Evolutionary conservation across 2,797 vertebrate genomes (phyloP).

Genomic region (Danio aesculapii): DNA sequence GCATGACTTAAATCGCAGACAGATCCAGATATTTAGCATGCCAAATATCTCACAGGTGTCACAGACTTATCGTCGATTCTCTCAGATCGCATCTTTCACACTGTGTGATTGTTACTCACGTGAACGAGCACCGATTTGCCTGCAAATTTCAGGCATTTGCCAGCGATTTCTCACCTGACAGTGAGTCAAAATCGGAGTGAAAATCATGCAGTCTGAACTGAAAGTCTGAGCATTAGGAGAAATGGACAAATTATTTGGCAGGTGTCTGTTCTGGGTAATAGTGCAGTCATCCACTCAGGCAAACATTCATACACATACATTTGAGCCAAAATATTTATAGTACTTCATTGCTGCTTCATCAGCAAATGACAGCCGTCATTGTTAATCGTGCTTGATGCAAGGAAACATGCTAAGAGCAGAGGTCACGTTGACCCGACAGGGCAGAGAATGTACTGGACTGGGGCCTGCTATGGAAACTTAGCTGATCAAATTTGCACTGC

Average conservation of each 20-base stretch:
- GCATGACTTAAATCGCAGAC: too few relatives aligned
- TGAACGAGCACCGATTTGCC: too few relatives aligned
- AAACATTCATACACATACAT: conserved; percentile 25
- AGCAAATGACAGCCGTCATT: not conserved
- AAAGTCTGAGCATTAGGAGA: not conserved
- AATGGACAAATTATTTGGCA: conserved; percentile 14
- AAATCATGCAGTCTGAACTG: too few relatives aligned
- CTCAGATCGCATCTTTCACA: too few relatives aligned
- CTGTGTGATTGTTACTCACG: too few relatives aligned
- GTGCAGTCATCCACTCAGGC: conserved; percentile 6
- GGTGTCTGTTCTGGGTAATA: not conserved
- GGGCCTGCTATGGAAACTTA: conserved; percentile 44
- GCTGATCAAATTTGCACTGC: conserved; percentile 32
- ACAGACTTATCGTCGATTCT: too few relatives aligned
- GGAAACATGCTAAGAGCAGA: conserved; percentile 15
- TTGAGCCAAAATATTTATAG: not conserved
- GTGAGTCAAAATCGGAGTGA: too few relatives aligned
- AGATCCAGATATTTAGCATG: too few relatives aligned
- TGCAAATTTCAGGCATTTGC: too few relatives aligned
- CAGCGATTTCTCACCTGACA: too few relatives aligned
- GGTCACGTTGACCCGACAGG: conserved; percentile 9
- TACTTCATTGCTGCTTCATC: not conserved
- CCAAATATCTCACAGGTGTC: too few relatives aligned
- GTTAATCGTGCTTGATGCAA: not conserved
- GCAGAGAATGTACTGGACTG: conserved; percentile 44